phyloP scores from a whole-genome alignment of 2,113 vertebrate species.

The Nicator chloris region DNA sequence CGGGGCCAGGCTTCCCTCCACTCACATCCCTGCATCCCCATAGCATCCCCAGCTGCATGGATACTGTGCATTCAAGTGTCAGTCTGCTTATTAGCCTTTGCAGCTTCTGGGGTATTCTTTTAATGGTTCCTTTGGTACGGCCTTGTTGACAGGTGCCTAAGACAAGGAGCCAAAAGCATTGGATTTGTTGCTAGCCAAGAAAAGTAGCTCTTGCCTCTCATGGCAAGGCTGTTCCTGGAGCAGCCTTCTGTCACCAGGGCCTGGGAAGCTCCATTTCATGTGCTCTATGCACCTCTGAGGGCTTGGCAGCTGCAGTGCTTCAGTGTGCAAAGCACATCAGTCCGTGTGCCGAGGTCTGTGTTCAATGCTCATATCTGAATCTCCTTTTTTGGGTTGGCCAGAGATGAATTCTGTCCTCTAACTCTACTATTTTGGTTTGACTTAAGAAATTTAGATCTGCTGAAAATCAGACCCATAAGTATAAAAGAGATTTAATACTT shows the following conservation, averaged over 20 bases:
- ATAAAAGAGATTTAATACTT: not conserved
- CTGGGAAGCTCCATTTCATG: not conserved
- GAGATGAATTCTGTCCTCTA: not conserved
- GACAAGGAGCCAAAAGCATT: not conserved
- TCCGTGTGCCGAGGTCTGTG: not conserved
- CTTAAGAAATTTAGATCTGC: not conserved
- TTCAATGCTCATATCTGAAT: not conserved
- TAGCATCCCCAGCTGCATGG: accelerated
- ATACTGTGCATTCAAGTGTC: not conserved
- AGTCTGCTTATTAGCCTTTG: not conserved
- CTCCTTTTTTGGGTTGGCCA: not conserved
- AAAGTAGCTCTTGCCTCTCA: not conserved
- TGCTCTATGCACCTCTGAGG: not conserved
- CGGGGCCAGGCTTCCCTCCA: not conserved
- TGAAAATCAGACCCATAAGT: not conserved
- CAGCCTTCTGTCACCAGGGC: not conserved
- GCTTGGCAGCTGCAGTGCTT: not conserved
- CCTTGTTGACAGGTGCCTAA: not conserved
- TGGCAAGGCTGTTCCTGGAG: not conserved
- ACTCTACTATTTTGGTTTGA: not conserved
- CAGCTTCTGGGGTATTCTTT: not conserved
- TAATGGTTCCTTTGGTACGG: not conserved
- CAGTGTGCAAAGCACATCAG: not conserved
- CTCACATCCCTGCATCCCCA: not conserved
- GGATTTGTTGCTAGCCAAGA: not conserved